These are phyloP conservation scores for Callyntrura sp. DNA, from an alignment of 2,888 invertebrate genomes.

Conservation along the genomic window DNA sequence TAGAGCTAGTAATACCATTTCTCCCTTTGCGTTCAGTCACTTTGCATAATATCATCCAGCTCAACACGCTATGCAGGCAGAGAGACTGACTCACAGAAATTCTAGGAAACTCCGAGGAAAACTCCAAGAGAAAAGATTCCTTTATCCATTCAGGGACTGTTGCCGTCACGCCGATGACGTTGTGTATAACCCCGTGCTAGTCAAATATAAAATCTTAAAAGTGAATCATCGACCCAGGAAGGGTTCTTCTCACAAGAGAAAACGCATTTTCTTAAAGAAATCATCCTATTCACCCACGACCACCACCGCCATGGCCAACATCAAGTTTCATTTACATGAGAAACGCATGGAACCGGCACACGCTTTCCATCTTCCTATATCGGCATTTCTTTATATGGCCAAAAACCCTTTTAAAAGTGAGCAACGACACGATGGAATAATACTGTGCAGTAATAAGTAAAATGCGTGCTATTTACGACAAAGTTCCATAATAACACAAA, in stretches of 20 bases:
- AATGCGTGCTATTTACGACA: slow-evolving; percentile 7
- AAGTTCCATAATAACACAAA: not conserved
- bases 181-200: too few species aligned
- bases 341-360: slow-evolving; percentile 31
- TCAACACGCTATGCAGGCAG: not conserved
- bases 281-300: not conserved
- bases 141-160: slow-evolving; percentile 5
- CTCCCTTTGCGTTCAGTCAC: slow-evolving; percentile 12
- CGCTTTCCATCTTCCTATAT: not conserved
- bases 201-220: slow-evolving; percentile 8
- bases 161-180: not conserved
- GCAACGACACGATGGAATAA: not conserved
- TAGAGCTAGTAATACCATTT: not conserved
- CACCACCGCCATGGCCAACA: too few species aligned
- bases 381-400: slow-evolving; percentile 42
- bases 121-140: not conserved
- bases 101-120: not conserved
- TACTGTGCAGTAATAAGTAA: slow-evolving; percentile 3
- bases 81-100: not conserved
- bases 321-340: slow-evolving; percentile 32
- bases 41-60: slow-evolving; percentile 28
- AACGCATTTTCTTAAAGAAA: slow-evolving; percentile 45
- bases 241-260: slow-evolving; percentile 13
- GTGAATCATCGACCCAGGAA: slow-evolving; percentile 27
- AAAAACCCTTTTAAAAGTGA: not conserved